These are phyloP conservation scores for Pollimyrus isidori DNA, from an alignment of 2,113 vertebrate species.

Conservation along the genomic window DNA sequence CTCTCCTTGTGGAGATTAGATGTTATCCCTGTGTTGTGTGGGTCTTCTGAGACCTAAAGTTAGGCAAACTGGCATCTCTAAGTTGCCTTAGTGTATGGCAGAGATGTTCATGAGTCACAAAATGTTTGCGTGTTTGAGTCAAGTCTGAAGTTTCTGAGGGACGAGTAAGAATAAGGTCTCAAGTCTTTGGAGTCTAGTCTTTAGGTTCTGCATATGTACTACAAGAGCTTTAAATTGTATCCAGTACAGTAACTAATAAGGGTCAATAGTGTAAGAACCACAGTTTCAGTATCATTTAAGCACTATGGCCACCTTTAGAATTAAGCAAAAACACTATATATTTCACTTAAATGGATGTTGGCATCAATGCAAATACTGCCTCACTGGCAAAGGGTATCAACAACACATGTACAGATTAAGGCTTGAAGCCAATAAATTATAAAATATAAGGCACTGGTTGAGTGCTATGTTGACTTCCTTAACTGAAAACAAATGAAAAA, in stretches of 20 bases:
- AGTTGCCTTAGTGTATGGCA: background rate
- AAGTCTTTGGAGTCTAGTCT: background rate
- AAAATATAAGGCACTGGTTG: background rate
- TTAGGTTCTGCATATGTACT: background rate
- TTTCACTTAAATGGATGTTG: background rate
- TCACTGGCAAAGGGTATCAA: background rate
- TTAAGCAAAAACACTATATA: background rate
- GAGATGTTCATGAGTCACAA: background rate
- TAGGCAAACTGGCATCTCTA: background rate
- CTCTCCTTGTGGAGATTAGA: background rate
- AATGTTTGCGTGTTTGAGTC: no score
- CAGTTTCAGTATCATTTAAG: background rate
- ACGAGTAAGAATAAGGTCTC: background rate
- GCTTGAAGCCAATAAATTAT: background rate
- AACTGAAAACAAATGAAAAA: background rate
- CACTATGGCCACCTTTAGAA: background rate
- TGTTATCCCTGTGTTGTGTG: background rate
- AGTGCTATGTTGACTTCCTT: background rate
- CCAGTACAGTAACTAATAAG: background rate
- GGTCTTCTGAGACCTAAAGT: background rate
- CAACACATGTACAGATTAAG: background rate
- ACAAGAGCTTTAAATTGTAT: background rate
- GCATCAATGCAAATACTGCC: background rate
- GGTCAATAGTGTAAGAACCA: background rate
- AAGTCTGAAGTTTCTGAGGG: background rate